phyloP scores from a whole-genome alignment of 2,888 invertebrate species.

The Acleris holmiana region DNA sequence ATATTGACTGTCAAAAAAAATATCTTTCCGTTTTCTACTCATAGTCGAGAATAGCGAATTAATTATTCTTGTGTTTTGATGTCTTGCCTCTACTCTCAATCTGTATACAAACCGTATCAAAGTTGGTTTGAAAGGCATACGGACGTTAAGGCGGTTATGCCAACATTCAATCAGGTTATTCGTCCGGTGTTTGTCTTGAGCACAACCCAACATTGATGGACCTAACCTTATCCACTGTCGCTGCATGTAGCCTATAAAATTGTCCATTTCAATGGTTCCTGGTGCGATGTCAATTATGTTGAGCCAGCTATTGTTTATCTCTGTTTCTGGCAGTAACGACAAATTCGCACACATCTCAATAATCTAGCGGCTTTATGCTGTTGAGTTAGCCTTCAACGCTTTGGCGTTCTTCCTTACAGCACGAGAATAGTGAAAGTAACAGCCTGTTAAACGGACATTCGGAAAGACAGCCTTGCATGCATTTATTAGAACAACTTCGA shows the following conservation, averaged over 20 bases:
- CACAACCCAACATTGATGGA: constrained; percentile 3
- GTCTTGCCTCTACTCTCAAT: not conserved
- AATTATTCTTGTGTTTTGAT: not conserved
- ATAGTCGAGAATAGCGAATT: constrained; percentile 5
- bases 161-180: constrained; percentile 1
- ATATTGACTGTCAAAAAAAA: not conserved
- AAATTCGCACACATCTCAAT: too few relatives aligned
- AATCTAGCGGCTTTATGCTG: too few relatives aligned
- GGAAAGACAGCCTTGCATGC: too few relatives aligned
- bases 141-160: constrained; percentile 7
- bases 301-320: not conserved
- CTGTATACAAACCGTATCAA: not conserved
- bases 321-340: too few relatives aligned
- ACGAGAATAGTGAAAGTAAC: too few relatives aligned
- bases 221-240: constrained; percentile 5
- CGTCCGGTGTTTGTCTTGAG: constrained; percentile 2
- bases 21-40: not conserved
- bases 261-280: not conserved
- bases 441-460: too few relatives aligned
- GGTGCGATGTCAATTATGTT: not conserved
- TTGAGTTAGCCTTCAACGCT: too few relatives aligned
- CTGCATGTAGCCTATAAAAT: constrained; percentile 1
- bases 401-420: too few relatives aligned
- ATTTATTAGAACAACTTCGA: too few relatives aligned
- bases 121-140: constrained; percentile 1